Evolutionary conservation across 1,140 invertebrate genomes (phyloP).

Genomic region (Alviniconcha marisindica): DNA sequence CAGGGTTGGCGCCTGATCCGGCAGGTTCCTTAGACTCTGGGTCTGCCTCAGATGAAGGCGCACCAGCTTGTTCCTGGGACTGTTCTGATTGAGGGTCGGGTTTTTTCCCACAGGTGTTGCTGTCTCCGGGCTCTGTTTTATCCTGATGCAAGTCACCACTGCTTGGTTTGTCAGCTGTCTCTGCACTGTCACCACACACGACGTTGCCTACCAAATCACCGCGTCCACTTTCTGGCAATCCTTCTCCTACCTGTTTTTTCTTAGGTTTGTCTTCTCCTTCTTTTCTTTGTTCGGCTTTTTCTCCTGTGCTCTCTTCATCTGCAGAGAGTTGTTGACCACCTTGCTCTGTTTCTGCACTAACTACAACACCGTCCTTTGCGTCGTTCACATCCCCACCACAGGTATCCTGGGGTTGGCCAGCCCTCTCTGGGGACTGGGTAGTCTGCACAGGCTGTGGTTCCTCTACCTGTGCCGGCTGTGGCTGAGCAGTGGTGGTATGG

Average conservation of each 20-base stretch:
- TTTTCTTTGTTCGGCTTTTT: not conserved
- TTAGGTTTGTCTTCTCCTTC: no score
- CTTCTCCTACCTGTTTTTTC: not conserved
- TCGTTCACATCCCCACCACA: not conserved
- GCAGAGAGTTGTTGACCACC: not conserved
- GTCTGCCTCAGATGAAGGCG: not conserved
- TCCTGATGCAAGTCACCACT: not conserved
- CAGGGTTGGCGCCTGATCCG: not conserved
- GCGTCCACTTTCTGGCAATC: not conserved
- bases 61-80: not conserved
- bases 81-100: not conserved
- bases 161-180: not conserved
- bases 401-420: not conserved
- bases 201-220: not conserved
- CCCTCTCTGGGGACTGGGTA: not conserved
- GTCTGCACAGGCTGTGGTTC: not conserved
- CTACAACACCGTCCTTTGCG: not conserved
- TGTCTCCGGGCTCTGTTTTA: not conserved
- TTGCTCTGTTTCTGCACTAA: not conserved
- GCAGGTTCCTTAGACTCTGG: not conserved
- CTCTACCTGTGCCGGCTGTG: constrained; percentile 12
- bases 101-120: not conserved
- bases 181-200: not conserved
- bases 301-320: not conserved
- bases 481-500: not conserved